Base-by-base conservation (phyloP, 2,888 invertebrate genomes). In the Escarpia spicata region DNA sequence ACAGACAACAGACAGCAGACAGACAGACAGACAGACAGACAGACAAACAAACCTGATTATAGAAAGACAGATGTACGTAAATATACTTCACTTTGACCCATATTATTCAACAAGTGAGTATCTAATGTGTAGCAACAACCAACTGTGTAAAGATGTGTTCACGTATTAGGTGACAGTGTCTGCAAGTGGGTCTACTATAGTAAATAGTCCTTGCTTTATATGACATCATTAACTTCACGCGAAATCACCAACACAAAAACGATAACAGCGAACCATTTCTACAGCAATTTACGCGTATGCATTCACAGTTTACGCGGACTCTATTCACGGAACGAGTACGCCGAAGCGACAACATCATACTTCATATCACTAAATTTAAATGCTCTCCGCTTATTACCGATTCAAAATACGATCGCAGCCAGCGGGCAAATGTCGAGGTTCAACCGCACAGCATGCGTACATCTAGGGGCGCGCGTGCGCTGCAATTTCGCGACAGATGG, bases 301-400 rank as follows among this genome's bases (percentile, higher is more conserved):
- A 75, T 19, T 75, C 75, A 26, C 6, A 26, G 75, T 75, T n/a
- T 75, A 75, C 75, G 75, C 75, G 75, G 19, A 75, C n/a, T 26
- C 75, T 75, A 75, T 75, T 75, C 75, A 75, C 15, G 75, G 75
- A 75, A 26, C 75, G 75, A 3, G 75, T 26, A 75, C 75, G 0
- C 15, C 26, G 75, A 75, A 75, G 75, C 75, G n/a, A 75, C 75
- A 75, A 75, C 75, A 75, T 75, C 75, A 26, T 75, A 75, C 75
- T 75, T 75, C 75, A 75, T 75, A 75, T 75, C 26, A 75, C 75
- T 75, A 75, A 75, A 75, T 75, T 75, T 75, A 75, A 75, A 26
- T 75, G 75, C 75, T 75, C 3, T 75, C 52, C 75, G 75, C 75
- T 75, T 26, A 75, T 75, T 75, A 75, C 75, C 26, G 19, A 75